Base-by-base conservation (phyloP, 2,797 vertebrate species). In the Sebastes cheni region DNA sequence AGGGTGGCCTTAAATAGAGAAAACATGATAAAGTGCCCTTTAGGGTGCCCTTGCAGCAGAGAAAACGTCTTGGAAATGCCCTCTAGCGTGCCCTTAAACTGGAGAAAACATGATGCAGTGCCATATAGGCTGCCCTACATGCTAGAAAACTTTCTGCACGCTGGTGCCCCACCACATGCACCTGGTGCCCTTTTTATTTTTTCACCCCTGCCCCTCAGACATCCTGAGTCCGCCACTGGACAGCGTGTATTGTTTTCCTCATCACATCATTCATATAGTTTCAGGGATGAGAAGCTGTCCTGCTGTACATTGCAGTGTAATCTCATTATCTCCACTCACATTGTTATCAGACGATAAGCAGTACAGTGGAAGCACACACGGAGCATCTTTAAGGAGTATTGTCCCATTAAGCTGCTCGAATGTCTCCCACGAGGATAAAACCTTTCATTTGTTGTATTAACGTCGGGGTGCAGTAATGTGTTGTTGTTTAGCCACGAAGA, bases 331-430 rank as follows among this genome's bases (percentile, higher is more conserved):
- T 75, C 58, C n/a, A 20, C 54, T 70, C 73, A 71, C 77, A 67
- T 71, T 85, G 76, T 81, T 81, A 78, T 61, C 72, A 74, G 83
- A 77, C 66, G 46, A 81, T 87, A 66, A 88, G 80, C 84, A 80
- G 74, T 50, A 84, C 82, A 67, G 74, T 69, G 79, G 78, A 84
- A 72, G 60, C 42, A 66, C 59, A 66, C 77, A 75, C 42, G 18
- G 16, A 77, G 68, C 77, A 74, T 85, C 79, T 82, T 82, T 84
- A 70, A 86, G 81, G 88, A 75, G 67, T 29, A 61, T 74, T 36
- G 74, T 83, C 86, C 72, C 82, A 90, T 92, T 91, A 89, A 77
- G 84, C 79, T 60, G 81, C 83, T 83, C 71, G 42, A 39, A 83
- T 50, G 70, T 72, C 67, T 81, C 83, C 80, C 66, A 73, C 29